A percentile compares a stretch with the other conserved stretches of the same genome.
Conservation (phyloP, 2,113 vertebrate genomes). For the Triplophysa dalaica region DNA sequence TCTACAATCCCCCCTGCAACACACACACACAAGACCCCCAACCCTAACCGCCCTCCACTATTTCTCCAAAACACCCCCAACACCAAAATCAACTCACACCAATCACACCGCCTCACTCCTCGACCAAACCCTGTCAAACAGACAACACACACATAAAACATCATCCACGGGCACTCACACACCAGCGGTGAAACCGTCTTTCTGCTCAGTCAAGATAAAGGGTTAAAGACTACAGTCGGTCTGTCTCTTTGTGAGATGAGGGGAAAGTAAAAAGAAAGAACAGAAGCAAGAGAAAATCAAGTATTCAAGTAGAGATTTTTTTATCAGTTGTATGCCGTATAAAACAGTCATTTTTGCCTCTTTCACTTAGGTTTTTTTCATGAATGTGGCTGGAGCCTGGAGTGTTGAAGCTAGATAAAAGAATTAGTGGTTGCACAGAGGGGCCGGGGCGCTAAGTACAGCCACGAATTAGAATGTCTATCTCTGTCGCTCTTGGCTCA, state of each 20-base stretch:
- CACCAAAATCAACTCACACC: slow-evolving; percentile 39
- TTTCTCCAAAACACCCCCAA: neutral
- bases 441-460: slow-evolving; percentile 86
- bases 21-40: slow-evolving; percentile 36
- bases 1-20: slow-evolving; percentile 49
- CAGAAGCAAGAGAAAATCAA: slow-evolving; percentile 77
- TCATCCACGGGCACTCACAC: slow-evolving; percentile 25
- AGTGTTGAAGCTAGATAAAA: slow-evolving; percentile 99
- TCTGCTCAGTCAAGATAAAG: slow-evolving; percentile 99
- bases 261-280: slow-evolving; percentile 43
- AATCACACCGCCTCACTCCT: slow-evolving; percentile 29
- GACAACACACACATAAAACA: slow-evolving; percentile 17
- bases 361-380: slow-evolving; percentile 78
- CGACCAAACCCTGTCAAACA: slow-evolving; percentile 37
- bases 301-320: slow-evolving; percentile 93
- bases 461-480: slow-evolving; percentile 96
- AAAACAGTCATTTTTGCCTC: slow-evolving; percentile 87
- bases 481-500: slow-evolving; percentile 96
- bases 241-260: slow-evolving; percentile 82
- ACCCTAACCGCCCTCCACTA: slow-evolving; percentile 4
- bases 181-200: slow-evolving; percentile 78
- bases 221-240: slow-evolving; percentile 96
- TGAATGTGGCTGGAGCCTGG: slow-evolving; percentile 93
- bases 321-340: slow-evolving; percentile 87
- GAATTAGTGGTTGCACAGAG: slow-evolving; percentile 94